Evolutionary conservation across 2,113 vertebrate genomes (phyloP), one percentile per base, ranked within the genome.

Genomic region (Eurypyga helias): DNA sequence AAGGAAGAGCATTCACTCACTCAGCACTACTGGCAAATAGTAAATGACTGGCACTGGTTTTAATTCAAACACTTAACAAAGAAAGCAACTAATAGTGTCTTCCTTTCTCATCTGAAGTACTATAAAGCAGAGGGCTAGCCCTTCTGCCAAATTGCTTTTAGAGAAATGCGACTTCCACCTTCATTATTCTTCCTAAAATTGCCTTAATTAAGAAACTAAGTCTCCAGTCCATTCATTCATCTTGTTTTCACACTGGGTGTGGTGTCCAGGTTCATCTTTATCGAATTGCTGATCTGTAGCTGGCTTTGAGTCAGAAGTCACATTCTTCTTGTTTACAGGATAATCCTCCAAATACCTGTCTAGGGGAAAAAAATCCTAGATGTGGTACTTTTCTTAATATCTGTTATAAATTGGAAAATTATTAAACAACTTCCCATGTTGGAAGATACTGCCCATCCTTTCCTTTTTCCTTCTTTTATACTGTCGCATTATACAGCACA

Each of bases 41-140:
- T 79, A 92, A 87, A 94, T 0, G 57, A 94, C 51, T 86, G 73
- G 45, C 92, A 96, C 76, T 79, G 48, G 83, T 96, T 96, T 94
- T 89, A 95, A 96, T 90, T 93, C 90, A 83, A 88, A 93, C 67
- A 86, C 71, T 92, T 94, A 95, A 86, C 79, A 89, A 96, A 96
- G 86, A 89, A 94, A 96, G 73, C 64, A 87, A 64, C 93, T 94
- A 92, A 90, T 90, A 90, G 26, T 7, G 0, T 83, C 86, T 94
- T 96, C 82, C 66, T 92, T 95, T 95, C 90, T 66, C 57, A 66
- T 80, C 55, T 91, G 75, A 93, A 97, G 80, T 81, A 60, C 71
- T 84, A 24, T 48, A 82, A 94, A 84, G 60, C 38, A 66, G 85
- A 88, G 87, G 88, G 33, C 34, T 90, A 95, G 55, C 57, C 87